Percentiles rank a stretch among this genome's conserved stretches.
Conservation (phyloP, 2,888 invertebrate species). For the Mesorhabditis belari region DNA sequence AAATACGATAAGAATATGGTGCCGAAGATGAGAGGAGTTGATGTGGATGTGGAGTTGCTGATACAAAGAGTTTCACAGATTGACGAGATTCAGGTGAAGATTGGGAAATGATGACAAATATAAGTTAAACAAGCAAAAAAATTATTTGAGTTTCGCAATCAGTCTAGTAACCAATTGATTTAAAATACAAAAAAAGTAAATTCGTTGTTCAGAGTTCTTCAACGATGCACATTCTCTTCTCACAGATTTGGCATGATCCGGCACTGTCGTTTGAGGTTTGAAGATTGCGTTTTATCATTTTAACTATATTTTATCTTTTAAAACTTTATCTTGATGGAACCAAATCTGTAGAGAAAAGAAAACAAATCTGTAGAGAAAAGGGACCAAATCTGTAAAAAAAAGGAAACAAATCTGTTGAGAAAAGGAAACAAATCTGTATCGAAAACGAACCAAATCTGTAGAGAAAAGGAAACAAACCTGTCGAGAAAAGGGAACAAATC, state of each 20-base stretch:
- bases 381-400: too few species aligned
- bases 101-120: not conserved
- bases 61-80: conserved; percentile 44
- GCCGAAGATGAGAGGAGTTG: conserved; percentile 50
- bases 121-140: not conserved
- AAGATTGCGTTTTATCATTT: not conserved
- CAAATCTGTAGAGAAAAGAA: too few species aligned
- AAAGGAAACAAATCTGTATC: too few species aligned
- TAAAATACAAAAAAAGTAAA: not conserved
- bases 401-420: too few species aligned
- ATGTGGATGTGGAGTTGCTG: conserved; percentile 48
- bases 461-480: too few species aligned
- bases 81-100: conserved; percentile 21
- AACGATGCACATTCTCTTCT: conserved; percentile 51
- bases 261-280: conserved; percentile 46
- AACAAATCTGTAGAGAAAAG: too few species aligned
- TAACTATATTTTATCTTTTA: not conserved
- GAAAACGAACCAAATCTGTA: too few species aligned
- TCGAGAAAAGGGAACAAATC: too few species aligned
- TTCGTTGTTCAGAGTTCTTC: conserved; percentile 33
- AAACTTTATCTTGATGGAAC: not conserved
- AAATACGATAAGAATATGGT: conserved; percentile 51
- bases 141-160: conserved; percentile 15
- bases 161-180: not conserved
- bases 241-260: conserved; percentile 53